phyloP scores from a whole-genome alignment of 2,113 vertebrate genomes.

The Nesospiza acunhae region DNA sequence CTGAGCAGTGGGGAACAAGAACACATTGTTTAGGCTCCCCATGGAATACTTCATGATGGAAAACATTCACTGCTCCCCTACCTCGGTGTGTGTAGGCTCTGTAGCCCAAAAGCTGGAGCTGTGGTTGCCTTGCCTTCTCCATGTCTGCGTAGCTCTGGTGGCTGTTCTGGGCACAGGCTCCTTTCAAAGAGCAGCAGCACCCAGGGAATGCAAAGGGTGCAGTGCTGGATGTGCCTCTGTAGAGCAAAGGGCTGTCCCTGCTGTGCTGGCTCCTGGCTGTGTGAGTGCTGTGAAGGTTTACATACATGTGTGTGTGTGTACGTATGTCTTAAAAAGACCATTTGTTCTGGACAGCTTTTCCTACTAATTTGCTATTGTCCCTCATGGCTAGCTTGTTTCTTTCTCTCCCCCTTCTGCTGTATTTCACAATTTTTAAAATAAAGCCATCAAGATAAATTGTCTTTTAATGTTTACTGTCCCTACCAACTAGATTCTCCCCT shows the following conservation, averaged over 20 bases:
- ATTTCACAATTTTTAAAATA: background rate
- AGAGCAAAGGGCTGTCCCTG: background rate
- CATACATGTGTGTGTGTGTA: rapidly evolving
- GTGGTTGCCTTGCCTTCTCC: background rate
- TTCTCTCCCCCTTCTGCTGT: background rate
- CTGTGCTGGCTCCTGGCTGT: background rate
- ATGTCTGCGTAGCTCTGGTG: rapidly evolving
- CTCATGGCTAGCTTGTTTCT: background rate
- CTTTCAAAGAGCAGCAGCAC: too few species aligned
- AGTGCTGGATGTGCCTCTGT: rapidly evolving
- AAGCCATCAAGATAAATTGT: background rate
- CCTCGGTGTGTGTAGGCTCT: background rate
- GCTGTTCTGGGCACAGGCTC: background rate
- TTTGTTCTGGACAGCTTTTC: background rate
- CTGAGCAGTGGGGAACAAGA: background rate
- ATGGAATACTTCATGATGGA: background rate
- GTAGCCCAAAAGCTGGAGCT: background rate
- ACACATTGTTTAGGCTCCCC: background rate
- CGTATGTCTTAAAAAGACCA: background rate
- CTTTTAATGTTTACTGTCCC: background rate
- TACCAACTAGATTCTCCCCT: background rate
- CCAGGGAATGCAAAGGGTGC: background rate
- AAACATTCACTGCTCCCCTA: background rate
- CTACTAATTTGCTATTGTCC: background rate
- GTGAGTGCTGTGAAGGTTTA: background rate